These are phyloP conservation scores for Caenorhabditis remanei DNA, from an alignment of 1,140 invertebrate species.

Conservation along the genomic window DNA sequence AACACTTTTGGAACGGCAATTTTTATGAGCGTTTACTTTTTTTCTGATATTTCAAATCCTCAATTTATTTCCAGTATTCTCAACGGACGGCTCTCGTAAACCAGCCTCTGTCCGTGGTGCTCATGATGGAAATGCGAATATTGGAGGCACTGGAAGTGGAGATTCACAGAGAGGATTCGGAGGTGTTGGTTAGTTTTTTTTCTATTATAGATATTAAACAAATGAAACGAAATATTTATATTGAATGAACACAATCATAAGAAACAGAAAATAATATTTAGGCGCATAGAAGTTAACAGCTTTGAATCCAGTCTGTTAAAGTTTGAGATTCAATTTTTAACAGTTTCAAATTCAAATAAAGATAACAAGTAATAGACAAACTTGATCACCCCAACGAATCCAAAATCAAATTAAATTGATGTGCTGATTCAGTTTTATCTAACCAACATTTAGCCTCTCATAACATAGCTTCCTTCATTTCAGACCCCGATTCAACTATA, in stretches of 20 bases:
- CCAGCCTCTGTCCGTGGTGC: background rate
- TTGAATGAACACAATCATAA: no score
- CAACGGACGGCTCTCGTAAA: background rate
- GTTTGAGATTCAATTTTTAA: no score
- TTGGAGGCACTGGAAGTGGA: constrained; percentile 29
- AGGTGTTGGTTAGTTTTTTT: constrained; percentile 8
- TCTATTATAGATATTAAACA: background rate
- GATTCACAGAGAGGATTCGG: background rate
- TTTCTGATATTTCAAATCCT: background rate
- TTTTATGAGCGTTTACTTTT: no score
- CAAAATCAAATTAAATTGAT: no score
- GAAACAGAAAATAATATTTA: no score
- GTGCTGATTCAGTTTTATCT: background rate
- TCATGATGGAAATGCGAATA: constrained; percentile 38
- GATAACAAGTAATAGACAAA: no score
- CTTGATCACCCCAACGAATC: no score
- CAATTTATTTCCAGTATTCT: constrained; percentile 19
- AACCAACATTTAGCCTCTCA: background rate
- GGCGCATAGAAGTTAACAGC: no score
- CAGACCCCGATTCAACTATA: constrained; percentile 5
- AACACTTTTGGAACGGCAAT: no score
- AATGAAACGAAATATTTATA: no score
- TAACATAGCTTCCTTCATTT: background rate
- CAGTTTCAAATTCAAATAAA: no score
- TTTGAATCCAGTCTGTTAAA: no score